Conservation (phyloP, 2,113 vertebrate genomes). For the Saccopteryx leptura region DNA sequence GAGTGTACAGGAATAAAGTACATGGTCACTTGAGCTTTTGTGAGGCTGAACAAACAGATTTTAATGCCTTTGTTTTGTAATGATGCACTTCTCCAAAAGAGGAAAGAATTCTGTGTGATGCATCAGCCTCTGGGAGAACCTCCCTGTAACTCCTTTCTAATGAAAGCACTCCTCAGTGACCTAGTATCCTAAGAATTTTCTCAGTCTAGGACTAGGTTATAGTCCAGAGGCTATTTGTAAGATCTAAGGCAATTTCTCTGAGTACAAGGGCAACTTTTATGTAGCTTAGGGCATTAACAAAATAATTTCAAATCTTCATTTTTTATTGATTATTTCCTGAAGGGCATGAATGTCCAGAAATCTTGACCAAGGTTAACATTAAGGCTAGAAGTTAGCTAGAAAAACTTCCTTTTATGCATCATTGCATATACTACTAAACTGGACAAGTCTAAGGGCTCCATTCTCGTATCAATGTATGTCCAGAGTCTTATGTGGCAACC, state of each 20-base stretch:
- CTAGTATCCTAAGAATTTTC: not conserved
- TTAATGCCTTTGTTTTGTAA: not conserved
- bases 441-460: not conserved
- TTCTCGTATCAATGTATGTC: not conserved
- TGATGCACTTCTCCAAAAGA: not conserved
- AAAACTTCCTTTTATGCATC: not conserved
- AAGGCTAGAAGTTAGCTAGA: conserved; percentile 1
- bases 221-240: not conserved
- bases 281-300: not conserved
- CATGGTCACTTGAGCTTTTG: not conserved
- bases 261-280: not conserved
- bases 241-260: conserved; percentile 2
- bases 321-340: conserved; percentile 8
- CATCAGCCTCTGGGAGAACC: not conserved
- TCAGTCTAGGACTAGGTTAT: not conserved
- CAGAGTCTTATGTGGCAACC: not conserved
- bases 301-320: conserved; percentile 32
- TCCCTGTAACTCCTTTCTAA: not conserved
- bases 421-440: not conserved
- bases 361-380: not conserved
- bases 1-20: not conserved
- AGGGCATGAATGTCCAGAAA: not conserved
- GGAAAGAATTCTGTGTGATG: not conserved
- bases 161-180: not conserved
- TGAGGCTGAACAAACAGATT: not conserved